Base-by-base conservation (phyloP, 2,797 vertebrate genomes). In the Cercopithecus hamlyni region DNA sequence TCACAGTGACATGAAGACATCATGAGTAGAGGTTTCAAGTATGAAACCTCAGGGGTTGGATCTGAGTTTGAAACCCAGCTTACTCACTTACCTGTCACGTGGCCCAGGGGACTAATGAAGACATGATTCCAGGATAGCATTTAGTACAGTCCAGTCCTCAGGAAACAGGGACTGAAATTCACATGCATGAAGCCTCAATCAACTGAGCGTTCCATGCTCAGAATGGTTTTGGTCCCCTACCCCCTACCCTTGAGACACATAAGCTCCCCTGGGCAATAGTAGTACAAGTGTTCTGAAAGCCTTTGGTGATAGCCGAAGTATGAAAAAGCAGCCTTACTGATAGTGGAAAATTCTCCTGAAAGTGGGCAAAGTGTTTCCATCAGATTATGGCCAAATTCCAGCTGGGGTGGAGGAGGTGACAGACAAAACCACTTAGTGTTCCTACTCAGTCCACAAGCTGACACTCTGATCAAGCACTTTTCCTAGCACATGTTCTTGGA, bases 381-480 rank as follows among this genome's bases (percentile, higher is more conserved):
- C 95, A 97, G 98, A 98, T 96, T 64, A 27, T 6, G 90, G 97
- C 96, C 39, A 64, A 3, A 97, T 98, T 97, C 95, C 97, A 94
- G 50, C 2, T 58, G 45, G 79, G 83, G 97, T n/a, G 82, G 96
- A 89, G 83, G 88, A 97, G 90, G 97, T 96, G 96, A 97, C 97
- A 98, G 98, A 97, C 94, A 97, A 81, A 93, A 84, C 92, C 98
- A 97, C 82, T 97, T 97, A 94, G 79, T 97, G 86, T n/a, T 81
- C 92, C 93, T 97, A 58, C 96, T 80, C 30, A 55, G 70, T 93
- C 97, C 77, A 93, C 88, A 82, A 96, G 92, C 58, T 94, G 94
- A 94, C 91, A 87, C 30, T 94, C 93, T 97, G 95, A 95, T 96
- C 75, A 45, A 57, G 43, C 83, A 93, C 95, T 88, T 97, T 94